Evolutionary conservation across 1,140 invertebrate species (phyloP).

Genomic region (Pseudomyrmex sp.): DNA sequence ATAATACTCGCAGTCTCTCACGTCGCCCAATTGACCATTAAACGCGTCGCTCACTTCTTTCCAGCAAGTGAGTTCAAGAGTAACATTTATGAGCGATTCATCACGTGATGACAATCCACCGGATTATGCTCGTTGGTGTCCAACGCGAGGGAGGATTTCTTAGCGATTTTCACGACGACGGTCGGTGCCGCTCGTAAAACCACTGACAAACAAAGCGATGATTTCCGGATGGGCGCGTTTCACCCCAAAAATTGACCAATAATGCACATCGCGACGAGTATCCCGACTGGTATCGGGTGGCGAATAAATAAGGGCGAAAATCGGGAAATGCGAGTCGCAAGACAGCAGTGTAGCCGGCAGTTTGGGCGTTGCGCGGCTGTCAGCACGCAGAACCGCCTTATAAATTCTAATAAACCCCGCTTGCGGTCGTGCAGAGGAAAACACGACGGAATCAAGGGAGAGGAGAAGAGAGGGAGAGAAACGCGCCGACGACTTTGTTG

Average conservation of each 20-base stretch:
- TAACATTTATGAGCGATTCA: slow-evolving; percentile 11
- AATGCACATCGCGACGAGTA: slow-evolving; percentile 68
- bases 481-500: slow-evolving; percentile 36
- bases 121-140: background rate
- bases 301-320: slow-evolving; percentile 78
- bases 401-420: slow-evolving; percentile 80
- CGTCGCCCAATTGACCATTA: slow-evolving; percentile 5
- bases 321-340: slow-evolving; percentile 51
- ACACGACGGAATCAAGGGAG: slow-evolving; percentile 29
- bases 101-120: slow-evolving; percentile 10
- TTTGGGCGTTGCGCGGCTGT: slow-evolving; percentile 77
- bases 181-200: slow-evolving; percentile 66
- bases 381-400: slow-evolving; percentile 70
- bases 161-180: slow-evolving; percentile 69
- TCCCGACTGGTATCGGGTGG: slow-evolving; percentile 59
- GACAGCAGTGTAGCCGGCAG: slow-evolving; percentile 60
- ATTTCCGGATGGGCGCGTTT: slow-evolving; percentile 79
- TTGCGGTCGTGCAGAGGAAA: slow-evolving; percentile 37
- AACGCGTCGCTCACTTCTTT: background rate
- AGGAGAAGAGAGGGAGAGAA: slow-evolving; percentile 22
- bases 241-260: slow-evolving; percentile 79
- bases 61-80: background rate
- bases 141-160: slow-evolving; percentile 32
- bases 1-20: background rate
- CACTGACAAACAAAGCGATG: slow-evolving; percentile 81